phyloP scores from a whole-genome alignment of 1,140 invertebrate species.

The Apocrypta bakeri region DNA sequence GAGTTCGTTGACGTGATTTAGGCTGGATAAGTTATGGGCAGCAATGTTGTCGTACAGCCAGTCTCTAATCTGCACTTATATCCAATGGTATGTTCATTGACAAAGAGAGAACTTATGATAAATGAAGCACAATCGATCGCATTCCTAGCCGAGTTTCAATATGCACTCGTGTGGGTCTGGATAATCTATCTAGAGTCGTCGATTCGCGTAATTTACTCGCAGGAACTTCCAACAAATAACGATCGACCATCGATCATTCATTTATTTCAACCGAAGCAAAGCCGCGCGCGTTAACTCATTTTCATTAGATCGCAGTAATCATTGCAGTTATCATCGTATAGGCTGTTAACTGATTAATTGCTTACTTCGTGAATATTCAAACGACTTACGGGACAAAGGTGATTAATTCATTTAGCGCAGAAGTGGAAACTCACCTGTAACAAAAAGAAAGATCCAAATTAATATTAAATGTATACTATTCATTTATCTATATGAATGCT shows the following conservation, averaged over 20 bases:
- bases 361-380: background rate
- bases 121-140: slow-evolving; percentile 24
- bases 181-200: slow-evolving; percentile 23
- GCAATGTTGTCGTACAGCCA: background rate
- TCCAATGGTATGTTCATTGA: background rate
- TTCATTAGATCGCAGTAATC: background rate
- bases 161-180: background rate
- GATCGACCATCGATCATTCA: background rate
- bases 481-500: too few relatives aligned
- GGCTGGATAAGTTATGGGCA: background rate
- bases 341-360: background rate
- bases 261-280: slow-evolving; percentile 20
- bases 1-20: background rate
- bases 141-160: background rate
- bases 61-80: slow-evolving; percentile 9
- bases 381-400: slow-evolving; percentile 2
- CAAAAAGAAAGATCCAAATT: slow-evolving; percentile 24
- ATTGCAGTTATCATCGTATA: background rate
- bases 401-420: background rate
- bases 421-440: slow-evolving; percentile 28
- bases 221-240: slow-evolving; percentile 17
- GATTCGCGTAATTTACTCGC: background rate
- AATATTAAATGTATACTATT: background rate
- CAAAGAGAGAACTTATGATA: background rate
- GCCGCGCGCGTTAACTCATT: background rate